Conservation (phyloP, 2,888 invertebrate species). For the Thymelicus sylvestris region DNA sequence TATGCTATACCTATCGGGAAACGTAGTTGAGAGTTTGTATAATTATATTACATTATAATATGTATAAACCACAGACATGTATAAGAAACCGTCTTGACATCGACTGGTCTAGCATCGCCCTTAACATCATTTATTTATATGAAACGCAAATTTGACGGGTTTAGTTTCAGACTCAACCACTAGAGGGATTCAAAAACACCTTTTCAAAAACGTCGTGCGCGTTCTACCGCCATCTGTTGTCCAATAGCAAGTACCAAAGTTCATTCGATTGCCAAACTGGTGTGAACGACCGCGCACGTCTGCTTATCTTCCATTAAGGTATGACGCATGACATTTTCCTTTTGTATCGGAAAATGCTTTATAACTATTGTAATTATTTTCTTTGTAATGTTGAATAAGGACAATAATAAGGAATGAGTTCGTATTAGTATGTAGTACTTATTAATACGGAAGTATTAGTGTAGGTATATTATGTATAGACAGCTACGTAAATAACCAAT, state of each 20-base stretch:
- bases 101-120: too few relatives aligned
- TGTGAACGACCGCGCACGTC: conserved; percentile 60
- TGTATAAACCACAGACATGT: too few relatives aligned
- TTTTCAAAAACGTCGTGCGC: not conserved
- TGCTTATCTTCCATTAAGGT: conserved; percentile 56
- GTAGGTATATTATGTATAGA: too few relatives aligned
- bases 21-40: too few relatives aligned
- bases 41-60: too few relatives aligned
- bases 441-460: not conserved
- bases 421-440: not conserved
- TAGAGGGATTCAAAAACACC: not conserved
- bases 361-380: conserved; percentile 37
- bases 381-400: conserved; percentile 30
- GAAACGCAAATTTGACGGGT: too few relatives aligned
- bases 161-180: too few relatives aligned
- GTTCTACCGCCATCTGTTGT: conserved; percentile 51
- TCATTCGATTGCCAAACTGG: conserved; percentile 74
- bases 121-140: too few relatives aligned
- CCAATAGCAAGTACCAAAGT: conserved; percentile 66
- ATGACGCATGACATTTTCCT: conserved; percentile 53
- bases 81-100: too few relatives aligned
- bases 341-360: conserved; percentile 43
- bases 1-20: too few relatives aligned
- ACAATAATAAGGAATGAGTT: conserved; percentile 19
- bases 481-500: too few relatives aligned